Evolutionary conservation across 2,113 vertebrate genomes (phyloP), one percentile per base, ranked within the genome.

Genomic region (Cyanoderma ruficeps): DNA sequence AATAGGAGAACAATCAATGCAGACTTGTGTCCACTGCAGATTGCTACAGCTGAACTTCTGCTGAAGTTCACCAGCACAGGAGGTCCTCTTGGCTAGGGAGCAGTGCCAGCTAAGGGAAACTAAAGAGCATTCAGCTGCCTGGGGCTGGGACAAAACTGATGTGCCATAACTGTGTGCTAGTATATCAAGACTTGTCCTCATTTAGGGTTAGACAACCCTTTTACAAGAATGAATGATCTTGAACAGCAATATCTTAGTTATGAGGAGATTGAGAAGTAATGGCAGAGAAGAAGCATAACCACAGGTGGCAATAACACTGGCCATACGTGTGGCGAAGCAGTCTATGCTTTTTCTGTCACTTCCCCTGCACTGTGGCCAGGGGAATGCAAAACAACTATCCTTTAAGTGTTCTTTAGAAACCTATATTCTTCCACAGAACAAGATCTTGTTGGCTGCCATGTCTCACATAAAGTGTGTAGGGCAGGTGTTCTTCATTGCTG

Each of bases 261-360:
- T 39, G 24, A 78, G 49, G 68, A 79, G 63, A 64, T 23, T 23
- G 37, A 59, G 61, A 60, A 89, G 52, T 27, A 75, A 55, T 19
- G 16, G 39, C 17, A 68, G 37, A 76, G 47, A 52, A 56, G 82
- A 46, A 87, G 44, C 24, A 87, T 53, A 68, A 49, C 11, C 24
- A 84, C 15, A 27, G 50, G 21, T 1, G 5, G 52, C n/a, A 41
- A 23, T 75, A 82, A 41, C 52, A 47, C 16, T 35, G 69, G 21
- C 13, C 11, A 9, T 37, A 39, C 8, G 5, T 31, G 44, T n/a
- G 42, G 49, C 1, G 1, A 76, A 83, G 20, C 0, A 0, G 4
- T 59, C 28, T 61, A 28, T 5, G 7, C n/a, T 70, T n/a, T 13
- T 52, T 61, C 46, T n/a, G 37, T 37, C 16, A 1, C 30, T 87